Conservation (phyloP, 2,888 invertebrate species). For the Melanotus villosus region DNA sequence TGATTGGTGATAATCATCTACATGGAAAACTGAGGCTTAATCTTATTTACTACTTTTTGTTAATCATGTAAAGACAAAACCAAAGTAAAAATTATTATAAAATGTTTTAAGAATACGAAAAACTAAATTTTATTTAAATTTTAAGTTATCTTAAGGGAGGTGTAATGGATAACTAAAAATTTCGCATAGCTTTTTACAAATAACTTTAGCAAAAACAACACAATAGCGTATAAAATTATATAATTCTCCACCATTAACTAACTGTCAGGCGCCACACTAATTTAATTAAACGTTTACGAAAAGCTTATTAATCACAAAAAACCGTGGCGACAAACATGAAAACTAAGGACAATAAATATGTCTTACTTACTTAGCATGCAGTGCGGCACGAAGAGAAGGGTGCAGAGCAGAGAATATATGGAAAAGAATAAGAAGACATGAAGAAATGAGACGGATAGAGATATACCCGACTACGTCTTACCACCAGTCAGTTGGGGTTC, state of each 20-base stretch:
- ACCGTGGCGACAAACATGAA: conserved; percentile 20
- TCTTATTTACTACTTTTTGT: no score
- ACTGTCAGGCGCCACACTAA: conserved; percentile 20
- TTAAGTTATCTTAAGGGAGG: no score
- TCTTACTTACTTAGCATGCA: conserved; percentile 68
- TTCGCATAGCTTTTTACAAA: not conserved
- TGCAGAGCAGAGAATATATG: conserved; percentile 56
- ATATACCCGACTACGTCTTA: conserved; percentile 68
- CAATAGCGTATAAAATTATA: not conserved
- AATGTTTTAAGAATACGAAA: no score
- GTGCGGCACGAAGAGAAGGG: conserved; percentile 62
- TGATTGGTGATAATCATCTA: no score
- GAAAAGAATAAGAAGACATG: conserved; percentile 52
- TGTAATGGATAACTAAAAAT: not conserved
- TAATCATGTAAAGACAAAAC: no score
- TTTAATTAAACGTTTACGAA: conserved; percentile 9
- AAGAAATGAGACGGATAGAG: conserved; percentile 53
- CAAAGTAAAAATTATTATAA: no score
- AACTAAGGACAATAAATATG: conserved; percentile 23
- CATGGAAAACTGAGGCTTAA: no score
- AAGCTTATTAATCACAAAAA: conserved; percentile 23
- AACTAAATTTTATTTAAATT: no score
- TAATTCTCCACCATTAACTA: not conserved
- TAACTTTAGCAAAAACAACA: not conserved
- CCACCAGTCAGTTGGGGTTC: conserved; percentile 91